Evolutionary conservation across 2,797 vertebrate species (phyloP), one percentile per base, ranked within the genome.

Genomic region (Micropoecilia bifurca): DNA sequence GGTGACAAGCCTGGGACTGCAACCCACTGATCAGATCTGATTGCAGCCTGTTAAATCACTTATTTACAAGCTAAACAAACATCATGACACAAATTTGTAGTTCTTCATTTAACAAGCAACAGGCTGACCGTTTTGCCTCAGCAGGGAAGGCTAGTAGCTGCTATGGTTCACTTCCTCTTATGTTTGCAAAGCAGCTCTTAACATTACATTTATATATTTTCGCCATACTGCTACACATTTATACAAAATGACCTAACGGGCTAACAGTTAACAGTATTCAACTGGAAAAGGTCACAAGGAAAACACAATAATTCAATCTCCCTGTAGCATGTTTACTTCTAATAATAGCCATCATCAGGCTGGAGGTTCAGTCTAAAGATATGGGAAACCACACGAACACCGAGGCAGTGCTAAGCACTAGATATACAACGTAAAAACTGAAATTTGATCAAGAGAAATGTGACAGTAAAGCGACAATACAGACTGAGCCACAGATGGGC

Each of bases 401-500:
- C 41, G 36, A 16, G 1, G 1, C 6, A n/a, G 48, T 3, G 3
- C 3, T 5, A 28, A 57, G 43, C 12, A n/a, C 25, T 12, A 4
- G 8, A 6, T 77, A 2, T 0, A 30, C 36, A 33, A 12, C 53
- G 48, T 33, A 6, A 46, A 33, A 30, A 59, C 3, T 25, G 2
- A 16, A 22, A 77, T 45, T 78, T 71, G 72, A 75, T 22, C 50
- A 61, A 71, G 78, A 75, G 22, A 80, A 89, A 82, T 46, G 80
- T 93, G 91, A 92, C 93, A 94, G 87, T 71, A 47, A 73, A 92
- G 77, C 75, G 80, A 82, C 83, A 88, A 71, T 28, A 71, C 2
- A 46, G 6, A 81, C 89, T 91, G 33, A 89, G 75, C 72, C 84
- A 90, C 91, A 91, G 93, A 92, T 86, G 88, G 79, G 66, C 73